Evolutionary conservation across 2,888 invertebrate genomes (phyloP).

Genomic region (Teleiodes luculella): DNA sequence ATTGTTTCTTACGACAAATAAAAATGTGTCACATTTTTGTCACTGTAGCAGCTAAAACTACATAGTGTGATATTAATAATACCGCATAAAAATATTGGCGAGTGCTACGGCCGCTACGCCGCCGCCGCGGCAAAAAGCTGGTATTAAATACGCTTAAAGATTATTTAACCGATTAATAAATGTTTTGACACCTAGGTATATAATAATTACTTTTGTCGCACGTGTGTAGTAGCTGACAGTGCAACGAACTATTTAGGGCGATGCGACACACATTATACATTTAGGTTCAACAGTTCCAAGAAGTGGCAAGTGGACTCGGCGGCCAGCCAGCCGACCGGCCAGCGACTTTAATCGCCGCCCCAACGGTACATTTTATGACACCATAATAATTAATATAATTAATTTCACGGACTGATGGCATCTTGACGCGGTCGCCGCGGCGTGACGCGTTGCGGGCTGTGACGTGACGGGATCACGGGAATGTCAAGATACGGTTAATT

Average conservation of each 20-base stretch:
- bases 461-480: background rate
- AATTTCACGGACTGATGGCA: slow-evolving; percentile 11
- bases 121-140: too few species aligned
- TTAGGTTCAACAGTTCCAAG: slow-evolving; percentile 37
- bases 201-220: too few species aligned
- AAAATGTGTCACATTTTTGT: too few species aligned
- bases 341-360: background rate
- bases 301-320: slow-evolving; percentile 35
- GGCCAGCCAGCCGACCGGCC: slow-evolving; percentile 35
- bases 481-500: background rate
- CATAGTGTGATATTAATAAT: too few species aligned
- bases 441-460: background rate
- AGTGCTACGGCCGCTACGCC: too few species aligned
- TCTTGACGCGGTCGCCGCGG: background rate
- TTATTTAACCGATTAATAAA: too few species aligned
- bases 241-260: slow-evolving; percentile 65
- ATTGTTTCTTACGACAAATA: too few species aligned
- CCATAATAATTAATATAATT: slow-evolving; percentile 10
- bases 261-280: slow-evolving; percentile 39
- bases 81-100: too few species aligned
- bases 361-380: slow-evolving; percentile 15
- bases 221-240: slow-evolving; percentile 32
- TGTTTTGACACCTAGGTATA: too few species aligned
- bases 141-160: too few species aligned
- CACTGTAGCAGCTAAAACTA: too few species aligned